phyloP scores from a whole-genome alignment of 2,888 invertebrate genomes.

The Trichopoda pennipes region DNA sequence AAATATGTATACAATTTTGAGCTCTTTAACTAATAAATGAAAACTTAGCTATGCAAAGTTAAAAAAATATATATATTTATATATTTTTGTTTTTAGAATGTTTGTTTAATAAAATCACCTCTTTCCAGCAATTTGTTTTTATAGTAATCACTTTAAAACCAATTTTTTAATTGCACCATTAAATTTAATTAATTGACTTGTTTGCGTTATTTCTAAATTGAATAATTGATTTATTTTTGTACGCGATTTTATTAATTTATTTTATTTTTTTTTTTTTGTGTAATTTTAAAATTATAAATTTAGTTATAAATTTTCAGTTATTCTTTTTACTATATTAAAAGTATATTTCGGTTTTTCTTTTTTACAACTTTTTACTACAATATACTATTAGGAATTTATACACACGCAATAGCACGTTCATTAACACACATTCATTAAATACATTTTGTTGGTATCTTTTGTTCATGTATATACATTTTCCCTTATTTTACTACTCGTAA shows the following conservation, averaged over 20 bases:
- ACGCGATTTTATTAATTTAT: slow-evolving; percentile 8
- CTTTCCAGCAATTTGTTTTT: slow-evolving; percentile 5
- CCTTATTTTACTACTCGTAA: slow-evolving; percentile 7
- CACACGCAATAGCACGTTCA: background rate
- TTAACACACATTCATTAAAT: background rate
- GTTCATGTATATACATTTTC: slow-evolving; percentile 17
- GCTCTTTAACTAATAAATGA: slow-evolving; percentile 14
- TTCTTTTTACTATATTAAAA: slow-evolving; percentile 71
- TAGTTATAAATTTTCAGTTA: slow-evolving; percentile 65
- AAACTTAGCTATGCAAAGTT: slow-evolving; percentile 3
- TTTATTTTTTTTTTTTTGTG: too few relatives aligned
- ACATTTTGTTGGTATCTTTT: slow-evolving; percentile 7
- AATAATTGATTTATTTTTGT: slow-evolving; percentile 19
- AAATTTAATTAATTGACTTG: slow-evolving; percentile 54
- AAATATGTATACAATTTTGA: slow-evolving; percentile 26
- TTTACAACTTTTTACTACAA: slow-evolving; percentile 68
- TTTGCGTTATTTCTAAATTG: slow-evolving; percentile 12
- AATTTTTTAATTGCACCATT: slow-evolving; percentile 55
- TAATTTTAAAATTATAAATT: slow-evolving; percentile 70
- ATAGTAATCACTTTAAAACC: background rate
- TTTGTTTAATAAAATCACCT: slow-evolving; percentile 27
- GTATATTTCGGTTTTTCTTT: slow-evolving; percentile 30
- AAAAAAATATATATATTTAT: background rate
- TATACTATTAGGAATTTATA: slow-evolving; percentile 45
- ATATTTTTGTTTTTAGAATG: background rate